Percentiles rank a stretch among this genome's conserved stretches.
These are phyloP conservation scores for Mormyrus lacerda DNA, from an alignment of 2,113 vertebrate genomes.

Conservation along the genomic window DNA sequence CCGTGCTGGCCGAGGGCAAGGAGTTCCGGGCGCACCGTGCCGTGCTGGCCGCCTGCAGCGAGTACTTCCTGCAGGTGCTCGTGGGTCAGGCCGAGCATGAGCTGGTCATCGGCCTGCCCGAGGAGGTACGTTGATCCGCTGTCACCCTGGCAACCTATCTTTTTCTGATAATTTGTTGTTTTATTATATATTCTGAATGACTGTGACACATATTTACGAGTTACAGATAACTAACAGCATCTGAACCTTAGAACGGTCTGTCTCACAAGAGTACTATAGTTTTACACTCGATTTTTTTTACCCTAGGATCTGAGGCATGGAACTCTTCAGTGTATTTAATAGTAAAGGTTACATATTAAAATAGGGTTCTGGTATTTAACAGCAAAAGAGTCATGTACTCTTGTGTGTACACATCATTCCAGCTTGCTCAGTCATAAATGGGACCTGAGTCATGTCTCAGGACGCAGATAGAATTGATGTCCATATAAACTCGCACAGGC, in stretches of 20 bases:
- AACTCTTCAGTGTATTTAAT: neutral
- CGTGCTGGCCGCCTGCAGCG: slow-evolving; percentile 87
- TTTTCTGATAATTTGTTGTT: neutral
- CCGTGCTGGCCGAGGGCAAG: slow-evolving; percentile 80
- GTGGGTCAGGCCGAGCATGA: slow-evolving; percentile 75
- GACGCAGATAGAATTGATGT: neutral
- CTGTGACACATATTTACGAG: neutral
- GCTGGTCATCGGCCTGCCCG: slow-evolving; percentile 82
- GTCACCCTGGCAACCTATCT: neutral
- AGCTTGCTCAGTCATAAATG: neutral
- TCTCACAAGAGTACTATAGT: neutral
- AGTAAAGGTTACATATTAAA: neutral
- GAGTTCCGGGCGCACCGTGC: slow-evolving; percentile 87
- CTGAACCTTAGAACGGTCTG: neutral
- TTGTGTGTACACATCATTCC: neutral
- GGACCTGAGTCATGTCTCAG: neutral
- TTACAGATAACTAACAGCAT: neutral
- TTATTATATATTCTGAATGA: neutral
- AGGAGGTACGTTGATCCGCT: slow-evolving; percentile 65
- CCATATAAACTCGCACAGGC: neutral
- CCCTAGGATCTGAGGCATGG: neutral
- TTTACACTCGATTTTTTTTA: neutral
- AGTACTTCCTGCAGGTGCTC: slow-evolving; percentile 87
- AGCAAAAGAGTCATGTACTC: neutral
- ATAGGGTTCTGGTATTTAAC: neutral